Evolutionary conservation across 1,140 invertebrate species (phyloP).

Genomic region (Apis mellifera): DNA sequence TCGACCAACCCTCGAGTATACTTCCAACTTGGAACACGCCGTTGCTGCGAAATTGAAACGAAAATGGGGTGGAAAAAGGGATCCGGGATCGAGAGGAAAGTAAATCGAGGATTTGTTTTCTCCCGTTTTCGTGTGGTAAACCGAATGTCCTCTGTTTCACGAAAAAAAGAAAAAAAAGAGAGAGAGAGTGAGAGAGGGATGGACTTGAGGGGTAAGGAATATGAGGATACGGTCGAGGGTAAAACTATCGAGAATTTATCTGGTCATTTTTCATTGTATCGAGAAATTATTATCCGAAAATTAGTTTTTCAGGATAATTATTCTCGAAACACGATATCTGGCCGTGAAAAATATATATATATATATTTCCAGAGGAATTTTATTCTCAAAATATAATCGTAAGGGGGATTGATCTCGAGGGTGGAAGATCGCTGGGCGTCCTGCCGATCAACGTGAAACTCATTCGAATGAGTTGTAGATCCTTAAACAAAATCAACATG

Average conservation of each 20-base stretch:
- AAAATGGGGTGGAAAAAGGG: neutral
- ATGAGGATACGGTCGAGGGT: no score
- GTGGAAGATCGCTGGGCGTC: constrained; percentile 50
- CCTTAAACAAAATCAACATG: constrained; percentile 80
- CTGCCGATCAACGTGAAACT: constrained; percentile 67
- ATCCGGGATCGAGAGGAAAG: neutral
- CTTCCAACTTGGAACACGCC: neutral
- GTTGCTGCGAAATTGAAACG: neutral
- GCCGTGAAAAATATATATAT: no score
- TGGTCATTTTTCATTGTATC: no score
- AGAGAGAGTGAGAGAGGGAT: no score
- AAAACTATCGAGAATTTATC: no score
- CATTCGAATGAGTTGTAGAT: constrained; percentile 72
- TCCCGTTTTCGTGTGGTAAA: neutral
- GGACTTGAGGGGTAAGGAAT: no score
- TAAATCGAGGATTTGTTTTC: neutral
- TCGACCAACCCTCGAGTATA: constrained; percentile 15
- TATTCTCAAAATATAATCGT: neutral
- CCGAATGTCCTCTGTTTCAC: no score
- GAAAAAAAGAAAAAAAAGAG: no score
- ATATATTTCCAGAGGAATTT: neutral
- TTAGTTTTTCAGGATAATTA: no score
- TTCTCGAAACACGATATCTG: no score
- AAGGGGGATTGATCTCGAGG: neutral
- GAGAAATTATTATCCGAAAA: no score